Evolutionary conservation across 2,888 invertebrate genomes (phyloP).

Genomic region (Dicyrtoma fusca): DNA sequence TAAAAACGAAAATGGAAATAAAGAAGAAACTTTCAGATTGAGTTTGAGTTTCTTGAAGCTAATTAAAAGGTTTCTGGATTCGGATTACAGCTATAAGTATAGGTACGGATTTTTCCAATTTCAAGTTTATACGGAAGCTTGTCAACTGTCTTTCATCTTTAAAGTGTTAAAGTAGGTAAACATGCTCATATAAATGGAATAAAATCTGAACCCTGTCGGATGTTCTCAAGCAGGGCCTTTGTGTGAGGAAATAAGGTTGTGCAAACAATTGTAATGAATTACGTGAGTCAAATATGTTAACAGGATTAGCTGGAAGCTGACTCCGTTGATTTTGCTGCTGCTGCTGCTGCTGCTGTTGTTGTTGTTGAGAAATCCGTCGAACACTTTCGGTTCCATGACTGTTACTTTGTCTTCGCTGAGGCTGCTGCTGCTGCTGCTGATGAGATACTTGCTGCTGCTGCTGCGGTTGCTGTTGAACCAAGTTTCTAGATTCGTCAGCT

Average conservation of each 20-base stretch:
- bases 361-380: background rate
- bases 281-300: background rate
- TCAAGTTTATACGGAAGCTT: no score
- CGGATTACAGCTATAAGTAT: no score
- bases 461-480: background rate
- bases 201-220: background rate
- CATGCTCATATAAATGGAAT: background rate
- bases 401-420: background rate
- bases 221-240: background rate
- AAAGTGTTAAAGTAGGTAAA: no score
- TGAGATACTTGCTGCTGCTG: background rate
- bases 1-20: no score
- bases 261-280: no score
- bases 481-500: conserved; percentile 42
- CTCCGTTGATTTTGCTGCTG: background rate
- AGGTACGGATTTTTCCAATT: no score
- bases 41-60: no score
- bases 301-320: background rate
- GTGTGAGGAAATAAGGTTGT: no score
- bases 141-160: no score
- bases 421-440: background rate
- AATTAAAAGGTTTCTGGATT: no score
- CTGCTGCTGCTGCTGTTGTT: background rate
- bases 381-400: background rate
- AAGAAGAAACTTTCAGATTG: no score